A percentile compares a stretch with the other conserved stretches of the same genome.
Evolutionary conservation across 2,888 invertebrate species (phyloP).

Genomic region (Coenonympha arcania): DNA sequence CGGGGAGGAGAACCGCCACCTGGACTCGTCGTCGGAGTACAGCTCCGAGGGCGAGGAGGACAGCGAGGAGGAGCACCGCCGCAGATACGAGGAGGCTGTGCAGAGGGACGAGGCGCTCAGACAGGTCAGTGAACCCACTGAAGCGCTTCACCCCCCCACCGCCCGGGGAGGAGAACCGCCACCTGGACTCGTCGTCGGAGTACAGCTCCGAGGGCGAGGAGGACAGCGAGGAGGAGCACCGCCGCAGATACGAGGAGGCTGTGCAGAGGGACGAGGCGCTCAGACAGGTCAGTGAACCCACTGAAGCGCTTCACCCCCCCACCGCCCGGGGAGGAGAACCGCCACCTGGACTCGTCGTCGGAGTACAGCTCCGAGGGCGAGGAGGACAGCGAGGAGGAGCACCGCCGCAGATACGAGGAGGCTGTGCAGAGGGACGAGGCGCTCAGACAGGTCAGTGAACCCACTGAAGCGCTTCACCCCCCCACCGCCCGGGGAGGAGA

Average conservation of each 20-base stretch:
- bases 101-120: conserved; percentile 72
- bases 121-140: conserved; percentile 41
- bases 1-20: conserved; percentile 68
- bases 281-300: conserved; percentile 18
- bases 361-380: too few relatives aligned
- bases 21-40: conserved; percentile 61
- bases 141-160: conserved; percentile 94
- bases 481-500: too few relatives aligned
- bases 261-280: conserved; percentile 73
- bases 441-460: too few relatives aligned
- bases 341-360: too few relatives aligned
- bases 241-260: conserved; percentile 60
- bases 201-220: conserved; percentile 66
- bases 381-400: too few relatives aligned
- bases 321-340: too few relatives aligned
- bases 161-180: conserved; percentile 75
- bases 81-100: conserved; percentile 58
- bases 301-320: too few relatives aligned
- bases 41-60: conserved; percentile 69
- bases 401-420: too few relatives aligned
- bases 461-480: too few relatives aligned
- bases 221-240: conserved; percentile 73
- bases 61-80: conserved; percentile 71
- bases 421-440: too few relatives aligned
- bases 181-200: conserved; percentile 60